Evolutionary conservation across 2,113 vertebrate genomes (phyloP).

Genomic region (Tyto alba): DNA sequence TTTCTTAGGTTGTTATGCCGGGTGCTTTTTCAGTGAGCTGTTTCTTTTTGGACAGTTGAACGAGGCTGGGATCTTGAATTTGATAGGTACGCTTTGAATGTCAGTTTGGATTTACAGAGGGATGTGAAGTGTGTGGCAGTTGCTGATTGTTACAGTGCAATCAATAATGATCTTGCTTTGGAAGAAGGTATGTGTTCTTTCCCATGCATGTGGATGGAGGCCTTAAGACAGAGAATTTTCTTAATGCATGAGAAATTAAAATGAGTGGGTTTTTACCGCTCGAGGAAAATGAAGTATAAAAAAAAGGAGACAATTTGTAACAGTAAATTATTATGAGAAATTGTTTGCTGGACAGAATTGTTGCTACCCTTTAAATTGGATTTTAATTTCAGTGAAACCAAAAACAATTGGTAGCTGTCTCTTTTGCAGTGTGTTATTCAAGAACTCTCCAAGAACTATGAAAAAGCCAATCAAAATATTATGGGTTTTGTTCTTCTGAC

Average conservation of each 20-base stretch:
- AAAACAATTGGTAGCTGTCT: neutral
- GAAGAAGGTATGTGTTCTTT: neutral
- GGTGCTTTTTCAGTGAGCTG: neutral
- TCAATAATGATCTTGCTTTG: neutral
- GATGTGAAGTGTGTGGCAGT: neutral
- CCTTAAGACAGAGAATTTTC: neutral
- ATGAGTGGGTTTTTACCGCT: neutral
- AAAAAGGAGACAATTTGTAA: neutral
- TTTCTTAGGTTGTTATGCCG: rapidly evolving
- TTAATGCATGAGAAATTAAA: neutral
- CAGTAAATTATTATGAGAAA: neutral
- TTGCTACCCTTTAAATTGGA: neutral
- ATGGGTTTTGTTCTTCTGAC: neutral
- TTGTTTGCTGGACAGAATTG: neutral
- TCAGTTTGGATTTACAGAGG: neutral
- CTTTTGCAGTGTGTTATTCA: neutral
- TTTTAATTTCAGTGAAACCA: neutral
- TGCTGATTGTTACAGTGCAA: neutral
- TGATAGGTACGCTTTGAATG: neutral
- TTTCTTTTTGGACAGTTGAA: neutral
- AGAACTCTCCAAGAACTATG: neutral
- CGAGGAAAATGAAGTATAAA: neutral
- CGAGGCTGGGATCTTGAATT: neutral
- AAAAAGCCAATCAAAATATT: neutral
- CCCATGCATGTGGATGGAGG: neutral